phyloP scores from a whole-genome alignment of 1,140 invertebrate species.

The Agrilus planipennis region DNA sequence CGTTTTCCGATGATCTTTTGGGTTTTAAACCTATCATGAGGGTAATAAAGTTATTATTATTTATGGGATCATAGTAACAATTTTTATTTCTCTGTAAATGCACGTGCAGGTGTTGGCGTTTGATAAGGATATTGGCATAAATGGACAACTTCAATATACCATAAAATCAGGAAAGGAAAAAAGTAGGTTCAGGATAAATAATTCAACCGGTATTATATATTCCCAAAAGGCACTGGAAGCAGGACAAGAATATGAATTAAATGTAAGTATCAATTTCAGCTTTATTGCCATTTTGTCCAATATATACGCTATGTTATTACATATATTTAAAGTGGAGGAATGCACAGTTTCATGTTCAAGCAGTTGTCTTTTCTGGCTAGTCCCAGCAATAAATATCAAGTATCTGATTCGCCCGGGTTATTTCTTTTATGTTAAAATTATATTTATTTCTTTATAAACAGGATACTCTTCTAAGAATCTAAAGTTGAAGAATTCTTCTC shows the following conservation, averaged over 20 bases:
- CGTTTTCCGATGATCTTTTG: slow-evolving; percentile 40
- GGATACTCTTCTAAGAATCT: no score
- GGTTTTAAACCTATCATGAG: slow-evolving; percentile 27
- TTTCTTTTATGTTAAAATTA: no score
- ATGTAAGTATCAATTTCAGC: slow-evolving; percentile 53
- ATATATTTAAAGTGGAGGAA: no score
- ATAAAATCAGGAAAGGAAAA: slow-evolving; percentile 64
- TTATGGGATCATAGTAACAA: no score
- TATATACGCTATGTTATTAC: no score
- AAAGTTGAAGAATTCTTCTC: no score
- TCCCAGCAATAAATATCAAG: no score
- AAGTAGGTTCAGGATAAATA: slow-evolving; percentile 67
- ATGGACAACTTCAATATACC: slow-evolving; percentile 68
- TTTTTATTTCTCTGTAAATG: slow-evolving; percentile 3
- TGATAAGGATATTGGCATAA: slow-evolving; percentile 70
- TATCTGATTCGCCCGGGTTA: no score
- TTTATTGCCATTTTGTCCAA: no score
- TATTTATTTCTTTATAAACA: no score
- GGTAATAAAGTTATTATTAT: slow-evolving; percentile 20
- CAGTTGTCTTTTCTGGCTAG: no score
- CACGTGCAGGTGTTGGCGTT: slow-evolving; percentile 62
- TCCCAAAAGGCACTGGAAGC: slow-evolving; percentile 53
- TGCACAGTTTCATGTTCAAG: no score
- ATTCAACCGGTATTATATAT: slow-evolving; percentile 66
- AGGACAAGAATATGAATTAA: slow-evolving; percentile 66